Conservation (phyloP, 2,113 vertebrate genomes). For the Ploceus nigricollis region DNA sequence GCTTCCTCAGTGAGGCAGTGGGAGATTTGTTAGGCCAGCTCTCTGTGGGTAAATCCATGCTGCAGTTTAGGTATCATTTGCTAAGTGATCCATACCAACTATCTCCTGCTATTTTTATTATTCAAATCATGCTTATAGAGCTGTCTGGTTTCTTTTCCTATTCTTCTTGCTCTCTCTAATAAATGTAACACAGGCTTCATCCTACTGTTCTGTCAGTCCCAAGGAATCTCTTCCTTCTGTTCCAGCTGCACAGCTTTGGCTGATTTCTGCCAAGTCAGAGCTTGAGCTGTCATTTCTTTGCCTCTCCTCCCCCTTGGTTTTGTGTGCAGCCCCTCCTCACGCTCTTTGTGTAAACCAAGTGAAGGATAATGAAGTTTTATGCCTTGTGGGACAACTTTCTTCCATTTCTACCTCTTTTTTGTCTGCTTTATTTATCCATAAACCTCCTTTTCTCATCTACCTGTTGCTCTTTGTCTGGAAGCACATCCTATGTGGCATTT, state of each 20-base stretch:
- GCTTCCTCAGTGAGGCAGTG: not conserved
- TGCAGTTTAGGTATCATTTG: constrained; percentile 7
- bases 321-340: not conserved
- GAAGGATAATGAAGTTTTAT: not conserved
- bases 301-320: not conserved
- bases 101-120: not conserved
- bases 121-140: not conserved
- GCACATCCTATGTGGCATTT: not conserved
- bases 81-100: not conserved
- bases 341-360: not conserved
- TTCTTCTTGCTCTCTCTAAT: not conserved
- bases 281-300: not conserved
- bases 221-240: not conserved
- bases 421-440: not conserved
- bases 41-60: not conserved
- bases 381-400: not conserved
- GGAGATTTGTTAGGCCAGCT: not conserved
- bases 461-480: not conserved
- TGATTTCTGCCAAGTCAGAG: not conserved
- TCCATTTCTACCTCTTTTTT: not conserved
- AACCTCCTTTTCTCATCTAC: not conserved
- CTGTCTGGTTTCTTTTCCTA: not conserved
- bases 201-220: not conserved
- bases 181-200: not conserved
- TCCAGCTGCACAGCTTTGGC: not conserved